Percentiles rank a stretch among this genome's conserved stretches.
Evolutionary conservation across 2,888 invertebrate species (phyloP).

Genomic region (Tinea pellionella): DNA sequence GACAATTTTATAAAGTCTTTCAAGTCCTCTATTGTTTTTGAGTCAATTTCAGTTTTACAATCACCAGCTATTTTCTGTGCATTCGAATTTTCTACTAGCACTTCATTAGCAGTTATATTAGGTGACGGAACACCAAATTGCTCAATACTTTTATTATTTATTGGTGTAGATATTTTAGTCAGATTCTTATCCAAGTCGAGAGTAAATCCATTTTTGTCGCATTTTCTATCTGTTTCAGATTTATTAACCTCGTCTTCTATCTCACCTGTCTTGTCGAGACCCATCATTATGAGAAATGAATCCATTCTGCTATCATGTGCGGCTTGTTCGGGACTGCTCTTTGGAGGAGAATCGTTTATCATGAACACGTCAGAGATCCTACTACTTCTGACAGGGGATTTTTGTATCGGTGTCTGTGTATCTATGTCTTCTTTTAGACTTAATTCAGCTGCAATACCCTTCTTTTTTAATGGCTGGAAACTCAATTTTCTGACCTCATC

Average conservation of each 20-base stretch:
- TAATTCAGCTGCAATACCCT: slow-evolving; percentile 39
- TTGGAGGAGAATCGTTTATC: slow-evolving; percentile 48
- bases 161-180: slow-evolving; percentile 53
- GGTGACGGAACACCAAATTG: slow-evolving; percentile 43
- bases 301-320: slow-evolving; percentile 43
- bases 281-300: slow-evolving; percentile 56
- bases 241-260: slow-evolving; percentile 38
- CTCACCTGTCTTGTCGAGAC: slow-evolving; percentile 46
- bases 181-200: slow-evolving; percentile 46
- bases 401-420: slow-evolving; percentile 32
- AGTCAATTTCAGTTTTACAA: slow-evolving; percentile 23
- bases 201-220: slow-evolving; percentile 34
- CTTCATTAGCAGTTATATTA: slow-evolving; percentile 17
- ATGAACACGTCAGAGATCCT: slow-evolving; percentile 52
- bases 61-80: background rate
- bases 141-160: slow-evolving; percentile 35
- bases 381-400: slow-evolving; percentile 11
- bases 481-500: slow-evolving; percentile 54
- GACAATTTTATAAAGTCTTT: slow-evolving; percentile 53
- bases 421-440: slow-evolving; percentile 53
- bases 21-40: slow-evolving; percentile 40
- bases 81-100: background rate
- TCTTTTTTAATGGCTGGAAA: slow-evolving; percentile 53
- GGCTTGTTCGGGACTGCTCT: slow-evolving; percentile 28
- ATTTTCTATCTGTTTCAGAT: slow-evolving; percentile 34